phyloP scores from a whole-genome alignment of 2,113 vertebrate species.

The Rhodinocichla rosea region DNA sequence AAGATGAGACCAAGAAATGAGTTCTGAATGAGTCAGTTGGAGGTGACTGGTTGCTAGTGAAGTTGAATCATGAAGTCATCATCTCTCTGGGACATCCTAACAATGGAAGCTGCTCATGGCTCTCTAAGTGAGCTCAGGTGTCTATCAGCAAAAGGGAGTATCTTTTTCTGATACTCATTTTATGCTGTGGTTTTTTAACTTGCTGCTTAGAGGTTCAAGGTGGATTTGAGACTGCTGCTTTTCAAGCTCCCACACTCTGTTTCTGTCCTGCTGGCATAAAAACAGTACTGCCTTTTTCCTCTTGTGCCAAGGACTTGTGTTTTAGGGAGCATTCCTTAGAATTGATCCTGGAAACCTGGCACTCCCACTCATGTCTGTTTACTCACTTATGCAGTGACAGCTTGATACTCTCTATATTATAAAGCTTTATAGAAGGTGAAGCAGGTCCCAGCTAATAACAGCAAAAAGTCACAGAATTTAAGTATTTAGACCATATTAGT shows the following conservation, averaged over 20 bases:
- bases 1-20: background rate
- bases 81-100: background rate
- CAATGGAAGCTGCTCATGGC: background rate
- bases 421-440: background rate
- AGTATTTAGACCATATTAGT: background rate
- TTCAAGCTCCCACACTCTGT: background rate
- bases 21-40: background rate
- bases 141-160: background rate
- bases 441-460: background rate
- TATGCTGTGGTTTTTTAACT: background rate
- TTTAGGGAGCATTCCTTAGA: background rate
- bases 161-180: background rate
- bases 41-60: background rate
- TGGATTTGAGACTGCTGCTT: background rate
- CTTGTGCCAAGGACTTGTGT: background rate
- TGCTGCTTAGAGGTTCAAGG: background rate
- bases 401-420: background rate
- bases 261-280: background rate
- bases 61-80: background rate
- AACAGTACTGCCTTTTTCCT: background rate
- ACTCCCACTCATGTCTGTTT: background rate
- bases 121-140: background rate
- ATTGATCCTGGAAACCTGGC: background rate
- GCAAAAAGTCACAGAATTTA: background rate
- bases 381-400: background rate